These are phyloP conservation scores for Thunnus albacares DNA, from an alignment of 2,797 vertebrate genomes.

Conservation along the genomic window DNA sequence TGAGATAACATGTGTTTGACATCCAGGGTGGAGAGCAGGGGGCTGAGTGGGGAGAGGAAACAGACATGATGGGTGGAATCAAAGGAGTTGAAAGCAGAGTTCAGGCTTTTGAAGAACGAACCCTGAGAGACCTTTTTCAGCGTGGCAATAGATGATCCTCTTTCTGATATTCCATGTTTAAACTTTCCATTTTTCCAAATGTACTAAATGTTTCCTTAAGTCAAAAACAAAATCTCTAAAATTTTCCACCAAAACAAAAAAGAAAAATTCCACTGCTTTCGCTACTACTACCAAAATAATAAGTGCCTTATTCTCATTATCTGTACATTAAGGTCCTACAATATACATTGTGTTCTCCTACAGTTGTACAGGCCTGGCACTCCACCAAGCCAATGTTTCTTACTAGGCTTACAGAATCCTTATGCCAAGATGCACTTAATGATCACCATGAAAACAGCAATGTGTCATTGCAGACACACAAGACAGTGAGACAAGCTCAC, in stretches of 20 bases:
- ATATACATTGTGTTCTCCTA: background rate
- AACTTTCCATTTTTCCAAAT: background rate
- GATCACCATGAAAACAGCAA: slow-evolving; percentile 15
- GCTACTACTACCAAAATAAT: slow-evolving; percentile 1
- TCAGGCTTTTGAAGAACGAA: slow-evolving; percentile 12
- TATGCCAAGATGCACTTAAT: background rate
- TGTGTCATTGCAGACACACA: slow-evolving; percentile 1
- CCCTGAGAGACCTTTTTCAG: slow-evolving; percentile 13
- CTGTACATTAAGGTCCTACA: background rate
- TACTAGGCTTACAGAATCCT: background rate
- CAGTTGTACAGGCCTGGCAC: background rate
- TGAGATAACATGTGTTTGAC: slow-evolving; percentile 82
- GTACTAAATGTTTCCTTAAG: background rate
- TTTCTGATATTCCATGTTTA: background rate
- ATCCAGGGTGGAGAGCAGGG: slow-evolving; percentile 63
- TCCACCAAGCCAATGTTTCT: background rate
- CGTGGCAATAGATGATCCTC: background rate
- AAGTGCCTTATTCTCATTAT: background rate
- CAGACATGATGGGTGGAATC: slow-evolving; percentile 29
- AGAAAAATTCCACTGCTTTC: background rate
- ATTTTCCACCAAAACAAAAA: too few species aligned
- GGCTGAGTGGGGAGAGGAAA: slow-evolving; percentile 31
- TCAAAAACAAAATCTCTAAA: background rate
- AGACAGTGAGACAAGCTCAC: background rate
- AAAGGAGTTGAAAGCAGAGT: slow-evolving; percentile 24